phyloP scores from a whole-genome alignment of 1,140 invertebrate genomes.

The Xylocopa sonorina region DNA sequence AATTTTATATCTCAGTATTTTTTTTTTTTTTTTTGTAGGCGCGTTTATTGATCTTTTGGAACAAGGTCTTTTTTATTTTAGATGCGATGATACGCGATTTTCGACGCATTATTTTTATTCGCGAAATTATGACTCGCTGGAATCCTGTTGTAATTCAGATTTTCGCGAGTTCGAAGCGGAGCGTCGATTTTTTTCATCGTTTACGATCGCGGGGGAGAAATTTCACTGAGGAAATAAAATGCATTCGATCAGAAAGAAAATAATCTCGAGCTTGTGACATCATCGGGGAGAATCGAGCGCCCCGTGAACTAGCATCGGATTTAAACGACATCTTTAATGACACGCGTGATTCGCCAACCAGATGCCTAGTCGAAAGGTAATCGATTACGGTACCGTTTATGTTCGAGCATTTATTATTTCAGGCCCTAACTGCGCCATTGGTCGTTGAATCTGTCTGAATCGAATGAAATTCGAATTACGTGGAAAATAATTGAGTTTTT shows the following conservation, averaged over 20 bases:
- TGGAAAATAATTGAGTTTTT: too few relatives aligned
- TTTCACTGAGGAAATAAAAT: slow-evolving; percentile 32
- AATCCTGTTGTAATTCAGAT: too few relatives aligned
- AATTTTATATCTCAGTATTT: too few relatives aligned
- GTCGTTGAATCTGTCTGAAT: not conserved
- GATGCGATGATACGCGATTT: too few relatives aligned
- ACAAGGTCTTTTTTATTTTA: too few relatives aligned
- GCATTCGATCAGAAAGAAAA: slow-evolving; percentile 19
- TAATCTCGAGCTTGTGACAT: slow-evolving; percentile 63
- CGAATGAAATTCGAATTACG: not conserved
- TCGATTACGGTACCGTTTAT: not conserved
- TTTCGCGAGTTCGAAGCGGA: too few relatives aligned
- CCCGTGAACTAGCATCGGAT: not conserved
- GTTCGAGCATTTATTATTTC: slow-evolving; percentile 3
- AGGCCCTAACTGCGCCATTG: not conserved
- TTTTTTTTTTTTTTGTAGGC: too few relatives aligned
- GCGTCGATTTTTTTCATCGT: too few relatives aligned
- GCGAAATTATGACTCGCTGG: too few relatives aligned
- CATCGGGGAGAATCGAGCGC: slow-evolving; percentile 55
- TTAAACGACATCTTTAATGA: slow-evolving; percentile 53
- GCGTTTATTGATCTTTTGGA: too few relatives aligned
- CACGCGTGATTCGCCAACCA: not conserved
- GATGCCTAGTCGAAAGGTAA: slow-evolving; percentile 14
- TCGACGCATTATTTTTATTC: too few relatives aligned
- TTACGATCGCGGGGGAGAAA: too few relatives aligned